Evolutionary conservation across 2,888 invertebrate genomes (phyloP), one percentile per base, ranked within the genome.

Genomic region (Diarsia rubi): DNA sequence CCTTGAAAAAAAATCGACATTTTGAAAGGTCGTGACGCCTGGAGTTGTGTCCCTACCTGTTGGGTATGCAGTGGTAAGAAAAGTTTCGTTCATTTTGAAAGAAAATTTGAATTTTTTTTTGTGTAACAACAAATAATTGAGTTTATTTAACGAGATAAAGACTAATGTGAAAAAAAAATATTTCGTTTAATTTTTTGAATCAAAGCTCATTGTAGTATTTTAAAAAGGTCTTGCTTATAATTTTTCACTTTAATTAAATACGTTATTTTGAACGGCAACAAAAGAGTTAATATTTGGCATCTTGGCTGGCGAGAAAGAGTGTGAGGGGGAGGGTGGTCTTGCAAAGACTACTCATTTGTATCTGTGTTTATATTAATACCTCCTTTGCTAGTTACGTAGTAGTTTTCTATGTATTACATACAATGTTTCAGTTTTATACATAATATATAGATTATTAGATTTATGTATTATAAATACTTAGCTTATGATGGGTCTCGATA

Each of bases 401-500:
- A 16, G 24, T 57, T 27, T 54, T 54, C 0, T 54, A 24, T 54
- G 6, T n/a, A 16, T 27, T 2, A 54, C 24, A 59, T 2, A 54
- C 24, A 59, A 31, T 59, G 31, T 59, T 59, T 52, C 31, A 27
- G 1, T 59, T 19, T 19, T 31, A 31, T 19, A 59, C 52, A 14
- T 59, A 9, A 19, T 19, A 59, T 19, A 59, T 19, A 59, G 27
- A 31, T 19, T 59, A 31, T 31, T 9, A 19, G 31, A 9, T 31
- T 24, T 24, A 62, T 8, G 42, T 16, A 42, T 42, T 42, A 42
- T 62, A 62, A 1, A 62, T 78, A 78, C 78, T 78, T 78, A 78
- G 78, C 79, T 79, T 83, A 54, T 24, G 14, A 54, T 24, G 14
- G 1, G 1, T 21, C 37, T 42, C 8, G 12, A 24, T 9, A 16